Conservation (phyloP, 2,113 vertebrate genomes). For the Tursiops truncatus region DNA sequence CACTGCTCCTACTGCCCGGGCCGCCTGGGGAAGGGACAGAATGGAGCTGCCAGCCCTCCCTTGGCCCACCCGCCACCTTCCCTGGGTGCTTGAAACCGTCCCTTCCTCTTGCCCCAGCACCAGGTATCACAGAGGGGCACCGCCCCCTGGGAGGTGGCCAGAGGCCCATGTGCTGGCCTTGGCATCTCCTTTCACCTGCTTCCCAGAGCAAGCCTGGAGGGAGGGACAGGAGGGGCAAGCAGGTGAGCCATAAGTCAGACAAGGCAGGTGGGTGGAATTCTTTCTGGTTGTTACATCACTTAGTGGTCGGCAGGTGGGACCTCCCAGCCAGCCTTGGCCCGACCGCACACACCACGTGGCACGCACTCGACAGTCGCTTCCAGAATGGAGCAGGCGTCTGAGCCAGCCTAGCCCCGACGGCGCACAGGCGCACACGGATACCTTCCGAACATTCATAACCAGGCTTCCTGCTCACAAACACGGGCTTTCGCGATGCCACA, state of each 20-base stretch:
- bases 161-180: neutral
- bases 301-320: neutral
- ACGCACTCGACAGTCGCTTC: too few relatives aligned
- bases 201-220: slow-evolving; percentile 15
- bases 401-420: neutral
- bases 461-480: neutral
- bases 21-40: slow-evolving; percentile 10
- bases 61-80: neutral
- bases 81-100: neutral
- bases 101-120: neutral
- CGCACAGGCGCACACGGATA: accelerated
- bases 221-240: neutral
- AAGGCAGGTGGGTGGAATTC: neutral
- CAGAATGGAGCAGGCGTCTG: neutral
- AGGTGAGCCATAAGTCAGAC: neutral
- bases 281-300: neutral
- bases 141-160: slow-evolving; percentile 49
- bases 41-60: neutral
- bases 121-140: neutral
- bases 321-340: neutral
- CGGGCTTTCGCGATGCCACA: neutral
- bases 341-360: neutral
- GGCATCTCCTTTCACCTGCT: slow-evolving; percentile 45
- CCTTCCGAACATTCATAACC: neutral
- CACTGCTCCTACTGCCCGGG: neutral